Evolutionary conservation across 2,888 invertebrate species (phyloP).

Genomic region (Abscondita cerata): DNA sequence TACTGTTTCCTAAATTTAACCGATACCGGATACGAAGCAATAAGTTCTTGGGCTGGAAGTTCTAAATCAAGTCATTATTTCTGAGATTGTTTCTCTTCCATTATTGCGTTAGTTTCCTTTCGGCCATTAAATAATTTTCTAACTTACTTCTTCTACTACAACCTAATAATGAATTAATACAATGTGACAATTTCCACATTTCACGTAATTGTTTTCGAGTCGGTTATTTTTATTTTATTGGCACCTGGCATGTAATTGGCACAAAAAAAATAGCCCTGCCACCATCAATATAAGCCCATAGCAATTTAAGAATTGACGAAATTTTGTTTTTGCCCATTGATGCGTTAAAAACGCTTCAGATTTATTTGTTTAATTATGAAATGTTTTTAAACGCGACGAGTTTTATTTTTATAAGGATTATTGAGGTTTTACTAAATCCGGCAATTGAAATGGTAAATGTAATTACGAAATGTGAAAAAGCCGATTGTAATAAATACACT

Average conservation of each 20-base stretch:
- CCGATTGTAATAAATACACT: constrained; percentile 15
- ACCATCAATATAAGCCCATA: constrained; percentile 21
- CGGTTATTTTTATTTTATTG: background rate
- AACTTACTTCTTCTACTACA: constrained; percentile 17
- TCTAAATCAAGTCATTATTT: constrained; percentile 37
- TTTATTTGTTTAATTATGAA: constrained; percentile 26
- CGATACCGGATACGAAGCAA: constrained; percentile 38
- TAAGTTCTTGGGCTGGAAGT: constrained; percentile 36
- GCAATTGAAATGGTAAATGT: constrained; percentile 7
- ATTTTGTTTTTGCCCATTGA: constrained; percentile 20
- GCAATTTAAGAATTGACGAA: constrained; percentile 28
- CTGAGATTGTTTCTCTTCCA: constrained; percentile 37
- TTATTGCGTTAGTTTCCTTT: constrained; percentile 34
- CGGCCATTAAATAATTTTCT: constrained; percentile 35
- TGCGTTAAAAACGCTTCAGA: constrained; percentile 27
- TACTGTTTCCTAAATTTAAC: constrained; percentile 33
- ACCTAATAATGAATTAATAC: constrained; percentile 16
- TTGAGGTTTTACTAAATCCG: constrained; percentile 8
- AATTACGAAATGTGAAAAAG: constrained; percentile 17
- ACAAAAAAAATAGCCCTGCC: background rate
- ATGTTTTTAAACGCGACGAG: constrained; percentile 11
- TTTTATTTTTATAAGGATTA: constrained; percentile 25
- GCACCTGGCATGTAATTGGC: background rate
- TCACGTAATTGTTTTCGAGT: background rate
- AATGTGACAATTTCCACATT: background rate